These are phyloP conservation scores for Bolinopsis microptera DNA, from an alignment of 37 sponge, comb jelly and placozoan genomes.

Conservation along the genomic window DNA sequence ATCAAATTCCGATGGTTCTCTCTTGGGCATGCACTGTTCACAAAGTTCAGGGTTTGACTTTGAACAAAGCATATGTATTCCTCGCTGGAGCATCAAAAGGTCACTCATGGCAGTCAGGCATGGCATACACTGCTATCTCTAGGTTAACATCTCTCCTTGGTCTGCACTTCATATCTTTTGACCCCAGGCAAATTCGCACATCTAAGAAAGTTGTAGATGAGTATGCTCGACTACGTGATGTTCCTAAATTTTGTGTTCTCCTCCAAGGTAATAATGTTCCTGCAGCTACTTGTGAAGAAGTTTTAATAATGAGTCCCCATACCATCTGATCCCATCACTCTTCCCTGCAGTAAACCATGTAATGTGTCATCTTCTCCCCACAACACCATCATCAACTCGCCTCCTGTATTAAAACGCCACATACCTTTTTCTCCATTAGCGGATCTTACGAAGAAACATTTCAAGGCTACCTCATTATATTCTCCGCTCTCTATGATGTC, in stretches of 20 bases:
- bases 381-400: background rate
- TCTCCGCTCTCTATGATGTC: background rate
- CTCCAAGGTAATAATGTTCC: background rate
- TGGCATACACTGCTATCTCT: slow-evolving; percentile 8
- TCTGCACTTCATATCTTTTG: background rate
- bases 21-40: slow-evolving; percentile 16
- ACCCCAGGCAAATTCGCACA: background rate
- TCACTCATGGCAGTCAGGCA: background rate
- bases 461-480: background rate
- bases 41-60: background rate
- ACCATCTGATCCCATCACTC: background rate
- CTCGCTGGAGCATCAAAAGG: background rate
- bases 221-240: background rate
- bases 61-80: background rate
- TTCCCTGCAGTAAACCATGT: too few species aligned
- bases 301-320: background rate
- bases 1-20: background rate
- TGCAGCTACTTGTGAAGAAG: background rate
- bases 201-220: background rate
- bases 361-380: too few species aligned
- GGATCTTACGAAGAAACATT: background rate
- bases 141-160: background rate
- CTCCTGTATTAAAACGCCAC: background rate
- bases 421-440: background rate
- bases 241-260: background rate